These are phyloP conservation scores for Phataginus tetradactyla DNA, from an alignment of 2,797 vertebrate genomes.

Conservation along the genomic window DNA sequence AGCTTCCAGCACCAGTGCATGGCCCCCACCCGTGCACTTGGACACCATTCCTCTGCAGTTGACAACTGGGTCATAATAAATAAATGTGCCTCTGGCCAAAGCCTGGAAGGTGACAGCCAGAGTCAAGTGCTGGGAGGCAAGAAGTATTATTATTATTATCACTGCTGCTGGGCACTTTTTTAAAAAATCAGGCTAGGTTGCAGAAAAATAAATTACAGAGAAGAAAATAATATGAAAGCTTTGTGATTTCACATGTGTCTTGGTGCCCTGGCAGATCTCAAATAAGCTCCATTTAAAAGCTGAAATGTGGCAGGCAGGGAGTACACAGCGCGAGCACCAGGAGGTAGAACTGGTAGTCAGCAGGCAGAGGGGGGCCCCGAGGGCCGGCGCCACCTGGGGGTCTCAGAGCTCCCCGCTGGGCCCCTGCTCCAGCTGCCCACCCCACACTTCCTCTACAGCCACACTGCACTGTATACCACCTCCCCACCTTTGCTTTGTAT, in stretches of 20 bases:
- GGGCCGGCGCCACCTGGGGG: fast-evolving
- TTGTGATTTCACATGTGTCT: slow-evolving; percentile 3
- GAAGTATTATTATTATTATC: background rate
- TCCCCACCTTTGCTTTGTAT: background rate
- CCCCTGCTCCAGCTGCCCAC: background rate
- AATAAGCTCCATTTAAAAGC: background rate
- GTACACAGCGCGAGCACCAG: fast-evolving
- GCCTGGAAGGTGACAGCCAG: background rate
- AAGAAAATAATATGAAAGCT: slow-evolving; percentile 41
- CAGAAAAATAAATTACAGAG: slow-evolving; percentile 56
- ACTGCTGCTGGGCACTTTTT: background rate
- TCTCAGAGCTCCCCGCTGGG: background rate
- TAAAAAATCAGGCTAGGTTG: background rate
- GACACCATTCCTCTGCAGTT: background rate
- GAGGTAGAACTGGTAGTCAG: background rate
- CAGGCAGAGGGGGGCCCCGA: fast-evolving
- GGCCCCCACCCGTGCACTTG: fast-evolving
- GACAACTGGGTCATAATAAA: background rate
- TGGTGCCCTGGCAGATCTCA: background rate
- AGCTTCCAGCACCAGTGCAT: fast-evolving
- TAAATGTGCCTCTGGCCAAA: background rate
- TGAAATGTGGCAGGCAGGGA: background rate
- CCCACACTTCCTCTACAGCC: background rate
- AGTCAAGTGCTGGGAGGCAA: background rate
- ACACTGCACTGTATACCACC: no score